phyloP scores from a whole-genome alignment of 1,140 invertebrate species.

The Pararge aegeria region DNA sequence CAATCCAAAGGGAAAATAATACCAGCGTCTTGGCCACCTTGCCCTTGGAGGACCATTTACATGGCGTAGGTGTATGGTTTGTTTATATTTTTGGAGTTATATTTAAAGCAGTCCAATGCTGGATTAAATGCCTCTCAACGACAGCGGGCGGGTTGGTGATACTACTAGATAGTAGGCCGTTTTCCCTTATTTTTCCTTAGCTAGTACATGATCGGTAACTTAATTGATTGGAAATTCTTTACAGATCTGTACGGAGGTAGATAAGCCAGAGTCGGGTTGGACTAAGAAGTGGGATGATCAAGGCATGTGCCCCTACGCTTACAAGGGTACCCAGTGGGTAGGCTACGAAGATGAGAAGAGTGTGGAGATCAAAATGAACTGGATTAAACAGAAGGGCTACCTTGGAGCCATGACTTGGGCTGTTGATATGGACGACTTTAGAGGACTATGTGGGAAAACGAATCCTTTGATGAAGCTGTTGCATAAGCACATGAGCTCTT shows the following conservation, averaged over 20 bases:
- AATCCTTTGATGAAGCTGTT: slow-evolving; percentile 87
- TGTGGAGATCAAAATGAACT: slow-evolving; percentile 93
- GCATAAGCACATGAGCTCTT: slow-evolving; percentile 86
- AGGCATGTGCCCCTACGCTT: slow-evolving; percentile 91
- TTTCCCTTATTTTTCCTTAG: no score
- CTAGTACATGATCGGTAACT: no score
- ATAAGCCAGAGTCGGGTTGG: slow-evolving; percentile 86
- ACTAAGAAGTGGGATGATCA: slow-evolving; percentile 89
- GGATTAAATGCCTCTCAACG: no score
- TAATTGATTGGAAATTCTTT: no score
- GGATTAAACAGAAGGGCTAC: slow-evolving; percentile 89
- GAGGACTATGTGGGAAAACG: slow-evolving; percentile 86
- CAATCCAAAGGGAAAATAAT: no score
- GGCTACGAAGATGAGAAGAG: slow-evolving; percentile 92
- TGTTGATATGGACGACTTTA: slow-evolving; percentile 93
- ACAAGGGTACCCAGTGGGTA: slow-evolving; percentile 94
- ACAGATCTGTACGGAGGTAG: slow-evolving; percentile 88
- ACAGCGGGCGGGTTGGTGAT: no score
- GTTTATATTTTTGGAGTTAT: no score
- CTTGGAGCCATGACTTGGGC: slow-evolving; percentile 95
- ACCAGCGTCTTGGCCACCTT: no score
- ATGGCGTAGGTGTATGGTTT: no score
- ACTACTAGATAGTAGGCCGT: no score
- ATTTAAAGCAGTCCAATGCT: no score
- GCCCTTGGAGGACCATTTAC: no score